Base-by-base conservation (phyloP, 2,113 vertebrate genomes). In the Spizaetus ornatus region DNA sequence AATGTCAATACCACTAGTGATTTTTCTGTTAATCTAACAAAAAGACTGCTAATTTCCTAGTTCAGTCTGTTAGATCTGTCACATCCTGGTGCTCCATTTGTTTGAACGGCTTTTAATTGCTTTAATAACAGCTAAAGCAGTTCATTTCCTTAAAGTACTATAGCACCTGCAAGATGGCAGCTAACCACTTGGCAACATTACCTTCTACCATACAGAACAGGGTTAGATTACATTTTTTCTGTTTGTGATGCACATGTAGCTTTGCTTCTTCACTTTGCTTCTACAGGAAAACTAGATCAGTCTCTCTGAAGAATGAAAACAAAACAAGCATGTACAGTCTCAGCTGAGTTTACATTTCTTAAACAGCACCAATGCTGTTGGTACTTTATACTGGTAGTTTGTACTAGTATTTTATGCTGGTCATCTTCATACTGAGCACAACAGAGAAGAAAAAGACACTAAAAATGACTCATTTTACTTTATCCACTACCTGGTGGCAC, bases 1-100 rank as follows among this genome's bases (percentile, higher is more conserved):
- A 87, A 79, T 55, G 78, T 76, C 83, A 95, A 87, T 82, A 96
- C 2, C 45, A 50, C 40, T 72, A 91, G 34, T 36, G 61, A 85
- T 94, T 94, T 91, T 94, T 89, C 73, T 87, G 84, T 93, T 95
- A 87, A 85, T 87, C 69, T 88, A 83, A 83, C 55, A 89, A 87
- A 85, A 91, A 56, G 1, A 76, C 47, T 32, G 32, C 47, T 92
- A 40, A 72, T 89, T 92, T 95, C 63, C 86, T 38, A 87, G 25
- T 85, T 87, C 27, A 65, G 1, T 48, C 73, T 63, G 66, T 87
- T 62, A 95, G 25, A 87, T 61, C 67, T 89, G 61, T 72, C 59
- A 55, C 6, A 1, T 78, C 26, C 73, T 43, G 32, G 65, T 82
- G 34, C 29, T 94, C 52, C 59, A 29, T 69, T 94, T 92, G 48